Evolutionary conservation across 2,113 vertebrate species (phyloP), one percentile per base, ranked within the genome.

Genomic region (Cryptotis parvus): DNA sequence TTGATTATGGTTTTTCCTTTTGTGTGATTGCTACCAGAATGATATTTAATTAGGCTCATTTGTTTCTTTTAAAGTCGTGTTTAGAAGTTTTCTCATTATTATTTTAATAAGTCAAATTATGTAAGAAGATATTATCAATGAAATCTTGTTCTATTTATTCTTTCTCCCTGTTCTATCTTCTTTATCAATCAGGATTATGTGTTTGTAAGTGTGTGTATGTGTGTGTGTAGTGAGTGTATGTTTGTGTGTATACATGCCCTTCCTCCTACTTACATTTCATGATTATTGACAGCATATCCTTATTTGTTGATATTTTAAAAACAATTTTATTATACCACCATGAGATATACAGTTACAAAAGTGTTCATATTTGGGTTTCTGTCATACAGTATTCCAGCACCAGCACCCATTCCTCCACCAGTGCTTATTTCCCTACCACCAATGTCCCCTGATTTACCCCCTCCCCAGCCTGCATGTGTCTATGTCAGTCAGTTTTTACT

Each of bases 291-390:
- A 92, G 24, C 6, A 61, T 55, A 75, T 24, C 24, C 9, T 43
- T 37, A 65, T 8, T 61, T 87, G 83, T 80, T 84, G 35, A n/a
- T 87, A 16, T 55, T 87, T 90, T 87, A n/a, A n/a, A n/a, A n/a
- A n/a, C n/a, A n/a, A n/a, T n/a, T n/a, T n/a, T n/a, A n/a, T n/a
- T n/a, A n/a, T n/a, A n/a, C n/a, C n/a, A n/a, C n/a, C n/a, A n/a
- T n/a, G n/a, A n/a, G n/a, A n/a, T n/a, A n/a, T n/a, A n/a, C n/a
- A n/a, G n/a, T n/a, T n/a, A n/a, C n/a, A n/a, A n/a, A n/a, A n/a
- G n/a, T n/a, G n/a, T n/a, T n/a, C n/a, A n/a, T n/a, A n/a, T n/a
- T n/a, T n/a, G n/a, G n/a, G n/a, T n/a, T n/a, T n/a, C n/a, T n/a
- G n/a, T n/a, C n/a, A n/a, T n/a, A n/a, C n/a, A n/a, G n/a, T n/a